Evolutionary conservation across 1,140 invertebrate genomes (phyloP).

Genomic region (Megalopta genalis): DNA sequence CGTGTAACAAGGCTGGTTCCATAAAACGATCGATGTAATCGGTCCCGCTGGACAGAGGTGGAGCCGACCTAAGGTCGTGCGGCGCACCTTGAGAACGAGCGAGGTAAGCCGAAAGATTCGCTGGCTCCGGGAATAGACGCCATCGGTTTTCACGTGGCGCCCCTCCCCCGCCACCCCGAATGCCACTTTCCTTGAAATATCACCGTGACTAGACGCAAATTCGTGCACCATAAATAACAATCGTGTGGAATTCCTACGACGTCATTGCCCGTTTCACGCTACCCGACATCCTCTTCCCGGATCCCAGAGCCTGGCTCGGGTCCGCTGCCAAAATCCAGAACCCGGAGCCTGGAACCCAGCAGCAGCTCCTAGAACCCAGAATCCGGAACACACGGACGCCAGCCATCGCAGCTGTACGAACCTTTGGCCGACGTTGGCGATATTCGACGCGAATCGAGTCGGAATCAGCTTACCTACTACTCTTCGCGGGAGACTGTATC

Average conservation of each 20-base stretch:
- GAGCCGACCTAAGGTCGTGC: slow-evolving; percentile 13
- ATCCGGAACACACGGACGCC: too few relatives aligned
- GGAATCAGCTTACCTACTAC: too few relatives aligned
- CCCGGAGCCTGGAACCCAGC: too few relatives aligned
- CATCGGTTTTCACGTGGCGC: slow-evolving; percentile 49
- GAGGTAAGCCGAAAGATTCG: slow-evolving; percentile 44
- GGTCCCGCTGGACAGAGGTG: slow-evolving; percentile 41
- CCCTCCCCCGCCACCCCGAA: slow-evolving; percentile 15
- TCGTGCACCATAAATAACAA: slow-evolving; percentile 66
- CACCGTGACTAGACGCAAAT: slow-evolving; percentile 64
- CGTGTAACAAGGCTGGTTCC: slow-evolving; percentile 61
- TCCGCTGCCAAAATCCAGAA: too few relatives aligned
- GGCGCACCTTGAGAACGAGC: slow-evolving; percentile 21
- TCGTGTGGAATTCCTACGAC: slow-evolving; percentile 44
- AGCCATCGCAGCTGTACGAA: too few relatives aligned
- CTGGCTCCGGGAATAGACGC: slow-evolving; percentile 29
- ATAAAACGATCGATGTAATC: slow-evolving; percentile 71
- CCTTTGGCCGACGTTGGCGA: too few relatives aligned
- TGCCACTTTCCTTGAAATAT: slow-evolving; percentile 66
- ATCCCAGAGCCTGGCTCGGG: too few relatives aligned
- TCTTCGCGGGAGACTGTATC: too few relatives aligned
- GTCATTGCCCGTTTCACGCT: slow-evolving; percentile 24
- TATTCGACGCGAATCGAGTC: too few relatives aligned
- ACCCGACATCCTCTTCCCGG: too few relatives aligned
- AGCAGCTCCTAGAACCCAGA: too few relatives aligned